Base-by-base conservation (phyloP, 2,888 invertebrate genomes). In the Cryptocheilus praepositus region DNA sequence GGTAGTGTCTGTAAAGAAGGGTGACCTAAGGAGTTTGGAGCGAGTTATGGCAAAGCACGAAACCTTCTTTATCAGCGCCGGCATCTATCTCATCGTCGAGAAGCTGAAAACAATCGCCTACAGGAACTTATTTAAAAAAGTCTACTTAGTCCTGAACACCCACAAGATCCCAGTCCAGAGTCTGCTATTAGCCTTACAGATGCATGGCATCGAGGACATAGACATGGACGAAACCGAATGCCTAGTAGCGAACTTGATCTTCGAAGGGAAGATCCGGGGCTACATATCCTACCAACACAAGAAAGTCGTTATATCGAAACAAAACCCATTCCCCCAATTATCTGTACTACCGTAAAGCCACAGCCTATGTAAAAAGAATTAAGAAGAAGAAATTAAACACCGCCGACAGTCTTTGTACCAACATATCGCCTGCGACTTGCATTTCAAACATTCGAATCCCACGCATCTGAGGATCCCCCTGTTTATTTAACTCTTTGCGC, bases 281-380 rank as follows among this genome's bases (percentile, higher is more conserved):
- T 99, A 99, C 89, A 97, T 99, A 84, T 98, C 98, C 0, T 95
- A 97, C 90, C 96, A 96, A 81, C 98, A 99, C 89, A 95, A 98
- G 88, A 98, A 98, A 89, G 92, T 99, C 64, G 99, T 99, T 56
- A 95, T 99, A 54, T 98, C 98, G 83, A 99, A 99, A 89, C 95
- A 96, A 86, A 97, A 97, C 90, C 96, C 99, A 0, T 99, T 99
- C 88, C 99, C 99, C 3, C 90, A 93, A 15, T 89, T 95, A 49
- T 93, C 94, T 73, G 92, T 92, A 75, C 90, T 93, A 76, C 91
- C 90, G 45, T 90, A 89, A 87, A 11, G 53, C 53, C 49, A 18
- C 5, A 2, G 3, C 49, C 1, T 16, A 1, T 55, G 11, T 11
- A 4, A 49, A 7, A 49, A n/a, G 16, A 49, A 2, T 4, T 36